Evolutionary conservation across 2,797 vertebrate genomes (phyloP), one percentile per base, ranked within the genome.

Genomic region (Molossus molossus): DNA sequence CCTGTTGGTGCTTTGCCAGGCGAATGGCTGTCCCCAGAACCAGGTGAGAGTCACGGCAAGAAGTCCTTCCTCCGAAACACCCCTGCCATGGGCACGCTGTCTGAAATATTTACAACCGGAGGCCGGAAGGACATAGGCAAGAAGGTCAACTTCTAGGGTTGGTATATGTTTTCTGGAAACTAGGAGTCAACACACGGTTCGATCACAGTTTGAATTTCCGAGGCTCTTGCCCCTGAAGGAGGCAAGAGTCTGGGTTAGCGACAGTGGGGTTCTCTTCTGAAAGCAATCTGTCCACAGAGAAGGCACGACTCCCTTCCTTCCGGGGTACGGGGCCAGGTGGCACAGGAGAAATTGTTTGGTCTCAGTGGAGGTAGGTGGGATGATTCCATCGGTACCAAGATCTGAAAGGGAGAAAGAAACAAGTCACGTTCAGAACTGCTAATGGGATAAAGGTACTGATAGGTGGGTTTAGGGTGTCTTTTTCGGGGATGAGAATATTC

Each of bases 351-450:
- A 58, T 13, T 25, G 88, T 95, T 50, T 91, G 91, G 79, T 94
- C 96, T 99, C 98, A 99, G 98, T 99, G 99, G 96, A 99, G 99
- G 98, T 99, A 99, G 40, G 99, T 98, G 29, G 99, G 97, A 65
- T 98, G 98, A 92, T 99, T 99, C 99, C 99, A 99, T 95, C 99
- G 99, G 97, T 99, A 99, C 99, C 99, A 99, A 27, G 99, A 98
- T 97, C 99, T 99, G 98, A 88, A 98, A 97, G 67, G 64, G 88
- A 97, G 91, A 93, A 62, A 95, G 58, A 81, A 81, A 97, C 7
- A 27, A 95, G 55, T 85, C 93, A 72, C 0, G 73, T 9, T 8
- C 55, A 33, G 27, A 17, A 1, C 29, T 88, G 69, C 5, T 53
- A 58, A 60, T 29, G 21, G 40, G 15, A 53, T 17, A 17, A 45